Percentiles rank a stretch among this genome's conserved stretches.
Conservation (phyloP, 2,797 vertebrate genomes). For the Takifugu rubripes region DNA sequence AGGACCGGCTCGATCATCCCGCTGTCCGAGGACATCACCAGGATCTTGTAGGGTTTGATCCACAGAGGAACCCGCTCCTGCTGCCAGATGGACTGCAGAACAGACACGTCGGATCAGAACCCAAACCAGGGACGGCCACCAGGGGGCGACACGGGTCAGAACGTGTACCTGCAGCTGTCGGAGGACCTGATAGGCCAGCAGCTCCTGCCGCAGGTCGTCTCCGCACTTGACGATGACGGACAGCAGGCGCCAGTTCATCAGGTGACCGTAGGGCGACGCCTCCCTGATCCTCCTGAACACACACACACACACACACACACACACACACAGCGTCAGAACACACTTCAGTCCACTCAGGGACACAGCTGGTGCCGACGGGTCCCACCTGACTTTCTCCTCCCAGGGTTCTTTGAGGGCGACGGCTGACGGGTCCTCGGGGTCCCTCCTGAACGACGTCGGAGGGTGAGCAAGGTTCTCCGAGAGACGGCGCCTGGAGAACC, state of each 20-base stretch:
- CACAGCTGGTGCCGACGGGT: neutral
- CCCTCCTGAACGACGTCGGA: constrained; percentile 85
- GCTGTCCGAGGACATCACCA: constrained; percentile 94
- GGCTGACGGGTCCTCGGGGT: constrained; percentile 91
- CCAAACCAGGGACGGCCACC: no score
- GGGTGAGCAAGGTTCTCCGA: constrained; percentile 93
- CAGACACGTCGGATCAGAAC: neutral
- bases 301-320: neutral
- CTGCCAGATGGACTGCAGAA: constrained; percentile 86
- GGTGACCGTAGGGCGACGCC: constrained; percentile 89
- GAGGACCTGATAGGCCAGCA: constrained; percentile 92
- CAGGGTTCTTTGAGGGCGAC: constrained; percentile 95
- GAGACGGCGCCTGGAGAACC: constrained; percentile 79
- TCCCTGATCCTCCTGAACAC: constrained; percentile 86
- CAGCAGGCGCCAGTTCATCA: constrained; percentile 88
- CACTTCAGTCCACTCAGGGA: neutral
- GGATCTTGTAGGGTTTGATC: constrained; percentile 96
- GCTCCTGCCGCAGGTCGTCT: constrained; percentile 92
- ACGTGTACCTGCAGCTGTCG: constrained; percentile 86
- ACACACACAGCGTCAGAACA: neutral
- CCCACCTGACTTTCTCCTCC: constrained; percentile 92
- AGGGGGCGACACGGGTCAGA: no score
- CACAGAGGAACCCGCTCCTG: constrained; percentile 91
- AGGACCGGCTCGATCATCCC: constrained; percentile 97
- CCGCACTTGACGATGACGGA: constrained; percentile 97